Conservation (phyloP, 2,888 invertebrate genomes). For the Sphecodes monilicornis region DNA sequence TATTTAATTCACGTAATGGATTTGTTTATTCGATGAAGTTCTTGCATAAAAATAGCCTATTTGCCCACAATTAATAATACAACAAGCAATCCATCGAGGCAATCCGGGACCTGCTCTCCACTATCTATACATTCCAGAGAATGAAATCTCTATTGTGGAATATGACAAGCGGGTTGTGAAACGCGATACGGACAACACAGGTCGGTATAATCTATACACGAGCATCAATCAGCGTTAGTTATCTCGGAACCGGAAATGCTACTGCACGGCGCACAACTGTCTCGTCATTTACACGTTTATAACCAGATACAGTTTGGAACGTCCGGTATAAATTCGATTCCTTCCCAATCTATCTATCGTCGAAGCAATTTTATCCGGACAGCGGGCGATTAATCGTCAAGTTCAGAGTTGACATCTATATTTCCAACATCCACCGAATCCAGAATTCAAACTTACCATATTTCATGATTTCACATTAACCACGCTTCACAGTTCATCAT, state of each 20-base stretch:
- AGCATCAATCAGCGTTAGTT: slow-evolving; percentile 43
- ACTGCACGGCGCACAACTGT: not conserved
- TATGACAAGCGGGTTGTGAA: slow-evolving; percentile 21
- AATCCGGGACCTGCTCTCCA: slow-evolving; percentile 35
- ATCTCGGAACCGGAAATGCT: slow-evolving; percentile 50
- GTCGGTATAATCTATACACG: slow-evolving; percentile 4
- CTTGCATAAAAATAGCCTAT: slow-evolving; percentile 11
- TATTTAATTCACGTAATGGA: too few relatives aligned
- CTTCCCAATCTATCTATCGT: not conserved
- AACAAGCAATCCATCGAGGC: not conserved
- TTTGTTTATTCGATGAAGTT: not conserved
- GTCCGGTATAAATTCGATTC: slow-evolving; percentile 7
- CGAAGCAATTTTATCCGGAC: not conserved
- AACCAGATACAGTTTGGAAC: slow-evolving; percentile 31
- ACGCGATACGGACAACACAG: slow-evolving; percentile 18
- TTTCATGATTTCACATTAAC: not conserved
- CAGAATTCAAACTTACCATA: not conserved
- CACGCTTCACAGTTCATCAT: not conserved
- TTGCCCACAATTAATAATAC: not conserved
- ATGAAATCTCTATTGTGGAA: slow-evolving; percentile 38
- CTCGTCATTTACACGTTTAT: slow-evolving; percentile 29
- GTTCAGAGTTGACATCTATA: not conserved
- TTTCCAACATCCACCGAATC: not conserved
- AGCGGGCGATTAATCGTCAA: not conserved
- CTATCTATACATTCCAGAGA: slow-evolving; percentile 23